Evolutionary conservation across 2,113 vertebrate species (phyloP).

Genomic region (Eclectus roratus): DNA sequence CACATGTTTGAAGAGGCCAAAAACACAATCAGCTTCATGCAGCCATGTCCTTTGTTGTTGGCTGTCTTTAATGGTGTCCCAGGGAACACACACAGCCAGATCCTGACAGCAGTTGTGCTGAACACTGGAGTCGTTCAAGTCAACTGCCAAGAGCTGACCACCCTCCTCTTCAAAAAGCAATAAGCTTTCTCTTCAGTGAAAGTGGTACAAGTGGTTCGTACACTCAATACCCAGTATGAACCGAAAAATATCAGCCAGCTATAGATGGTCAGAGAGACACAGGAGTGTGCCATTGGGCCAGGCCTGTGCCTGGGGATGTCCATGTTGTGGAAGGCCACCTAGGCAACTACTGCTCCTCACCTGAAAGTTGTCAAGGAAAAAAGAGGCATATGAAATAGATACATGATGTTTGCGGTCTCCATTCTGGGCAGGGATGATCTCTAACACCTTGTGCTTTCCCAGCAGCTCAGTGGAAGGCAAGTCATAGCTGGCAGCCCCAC

Average conservation of each 20-base stretch:
- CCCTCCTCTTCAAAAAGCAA: not conserved
- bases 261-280: not conserved
- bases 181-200: not conserved
- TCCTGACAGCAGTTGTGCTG: not conserved
- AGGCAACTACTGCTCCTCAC: not conserved
- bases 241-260: not conserved
- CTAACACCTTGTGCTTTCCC: not conserved
- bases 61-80: not conserved
- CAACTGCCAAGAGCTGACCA: not conserved
- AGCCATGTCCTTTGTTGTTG: not conserved
- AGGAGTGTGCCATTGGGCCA: not conserved
- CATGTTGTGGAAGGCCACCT: not conserved
- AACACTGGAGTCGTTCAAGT: not conserved
- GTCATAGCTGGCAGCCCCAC: not conserved
- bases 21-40: not conserved
- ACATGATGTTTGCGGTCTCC: not conserved
- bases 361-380: not conserved
- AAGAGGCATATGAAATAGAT: not conserved
- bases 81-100: not conserved
- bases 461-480: not conserved
- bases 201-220: not conserved
- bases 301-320: not conserved
- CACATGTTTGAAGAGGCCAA: not conserved
- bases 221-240: not conserved
- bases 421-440: not conserved